phyloP scores from a whole-genome alignment of 2,888 invertebrate species.

The Nemapogon koenigi region DNA sequence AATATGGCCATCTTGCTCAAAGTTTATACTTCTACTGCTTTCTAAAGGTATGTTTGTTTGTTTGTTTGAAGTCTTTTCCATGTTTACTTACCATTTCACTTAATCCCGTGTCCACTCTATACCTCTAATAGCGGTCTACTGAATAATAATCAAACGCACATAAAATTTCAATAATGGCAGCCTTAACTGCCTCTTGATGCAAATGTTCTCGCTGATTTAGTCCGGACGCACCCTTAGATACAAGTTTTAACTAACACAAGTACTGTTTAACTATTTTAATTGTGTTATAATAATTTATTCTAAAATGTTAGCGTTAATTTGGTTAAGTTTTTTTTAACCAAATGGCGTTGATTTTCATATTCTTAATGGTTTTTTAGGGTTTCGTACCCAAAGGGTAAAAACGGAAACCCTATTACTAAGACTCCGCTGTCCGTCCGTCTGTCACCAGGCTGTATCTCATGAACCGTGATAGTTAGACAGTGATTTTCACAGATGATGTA shows the following conservation, averaged over 20 bases:
- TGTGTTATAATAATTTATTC: slow-evolving; percentile 3
- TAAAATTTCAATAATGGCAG: slow-evolving; percentile 55
- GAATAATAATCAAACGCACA: slow-evolving; percentile 32
- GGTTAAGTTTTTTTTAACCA: not conserved
- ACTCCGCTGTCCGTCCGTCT: no score
- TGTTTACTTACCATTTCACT: slow-evolving; percentile 1
- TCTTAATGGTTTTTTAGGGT: no score
- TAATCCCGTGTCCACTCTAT: slow-evolving; percentile 47
- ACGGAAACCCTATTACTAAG: no score
- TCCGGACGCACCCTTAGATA: slow-evolving; percentile 1
- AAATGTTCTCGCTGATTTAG: slow-evolving; percentile 29
- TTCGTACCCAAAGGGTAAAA: no score
- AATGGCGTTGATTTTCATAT: not conserved
- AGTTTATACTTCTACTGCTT: no score
- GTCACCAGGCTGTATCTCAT: no score
- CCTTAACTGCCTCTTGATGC: slow-evolving; percentile 49
- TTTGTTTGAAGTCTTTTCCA: slow-evolving; percentile 1
- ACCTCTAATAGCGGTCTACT: slow-evolving; percentile 58
- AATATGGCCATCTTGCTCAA: no score
- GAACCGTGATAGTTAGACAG: no score
- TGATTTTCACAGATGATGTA: no score
- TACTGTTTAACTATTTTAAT: slow-evolving; percentile 5
- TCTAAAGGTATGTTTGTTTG: no score
- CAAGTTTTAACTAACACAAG: slow-evolving; percentile 3
- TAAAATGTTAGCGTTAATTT: not conserved